Evolutionary conservation across 1,140 invertebrate genomes (phyloP).

Genomic region (Pissodes strobi): DNA sequence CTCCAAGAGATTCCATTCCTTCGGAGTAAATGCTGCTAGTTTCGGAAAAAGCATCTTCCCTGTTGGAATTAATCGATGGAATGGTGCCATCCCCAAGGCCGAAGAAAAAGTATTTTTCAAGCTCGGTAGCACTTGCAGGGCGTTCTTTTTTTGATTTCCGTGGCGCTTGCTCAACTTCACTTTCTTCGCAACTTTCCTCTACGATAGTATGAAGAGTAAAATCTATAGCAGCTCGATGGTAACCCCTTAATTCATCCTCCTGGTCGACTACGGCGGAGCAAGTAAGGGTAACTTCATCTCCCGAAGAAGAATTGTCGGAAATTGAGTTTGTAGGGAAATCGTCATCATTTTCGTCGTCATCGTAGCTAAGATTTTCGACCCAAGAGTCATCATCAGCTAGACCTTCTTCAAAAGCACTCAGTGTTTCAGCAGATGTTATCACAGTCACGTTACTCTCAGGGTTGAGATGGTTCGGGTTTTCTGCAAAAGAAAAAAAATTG

Average conservation of each 20-base stretch:
- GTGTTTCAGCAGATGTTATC: slow-evolving; percentile 66
- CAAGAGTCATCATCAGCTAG: slow-evolving; percentile 85
- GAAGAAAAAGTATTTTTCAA: slow-evolving; percentile 92
- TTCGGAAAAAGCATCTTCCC: slow-evolving; percentile 79
- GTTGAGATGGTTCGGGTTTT: slow-evolving; percentile 36
- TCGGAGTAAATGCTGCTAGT: slow-evolving; percentile 87
- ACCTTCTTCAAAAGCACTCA: slow-evolving; percentile 76
- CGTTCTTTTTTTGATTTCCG: slow-evolving; percentile 60
- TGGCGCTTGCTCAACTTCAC: slow-evolving; percentile 71
- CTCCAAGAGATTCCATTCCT: slow-evolving; percentile 70
- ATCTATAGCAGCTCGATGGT: slow-evolving; percentile 79
- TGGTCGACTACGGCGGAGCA: slow-evolving; percentile 64
- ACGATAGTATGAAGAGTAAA: slow-evolving; percentile 92
- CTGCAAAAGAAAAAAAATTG: slow-evolving; percentile 21
- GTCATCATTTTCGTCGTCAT: slow-evolving; percentile 66
- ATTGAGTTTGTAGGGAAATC: slow-evolving; percentile 61
- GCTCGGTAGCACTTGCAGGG: slow-evolving; percentile 75
- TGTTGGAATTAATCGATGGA: slow-evolving; percentile 56
- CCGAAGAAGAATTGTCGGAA: slow-evolving; percentile 64
- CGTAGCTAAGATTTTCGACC: slow-evolving; percentile 81
- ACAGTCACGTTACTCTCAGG: slow-evolving; percentile 62
- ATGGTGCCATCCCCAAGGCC: slow-evolving; percentile 73
- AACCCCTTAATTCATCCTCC: slow-evolving; percentile 80
- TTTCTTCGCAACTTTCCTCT: slow-evolving; percentile 92
- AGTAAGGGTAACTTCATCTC: slow-evolving; percentile 60